Percentiles rank a stretch among this genome's conserved stretches.
phyloP scores from a whole-genome alignment of 2,797 vertebrate genomes.

The Peromyscus eremicus region DNA sequence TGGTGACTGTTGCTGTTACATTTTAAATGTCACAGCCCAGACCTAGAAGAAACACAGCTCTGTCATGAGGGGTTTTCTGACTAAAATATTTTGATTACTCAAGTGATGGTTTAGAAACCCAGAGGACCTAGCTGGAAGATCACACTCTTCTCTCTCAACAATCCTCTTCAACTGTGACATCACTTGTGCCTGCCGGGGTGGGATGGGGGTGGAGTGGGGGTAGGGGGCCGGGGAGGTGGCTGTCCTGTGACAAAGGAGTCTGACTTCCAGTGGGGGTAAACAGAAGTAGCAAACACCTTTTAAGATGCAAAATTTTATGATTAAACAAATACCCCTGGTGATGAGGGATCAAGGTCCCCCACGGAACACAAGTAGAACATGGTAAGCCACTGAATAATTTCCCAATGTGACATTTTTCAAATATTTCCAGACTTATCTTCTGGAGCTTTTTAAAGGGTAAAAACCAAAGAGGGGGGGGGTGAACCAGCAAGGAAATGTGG shows the following conservation, averaged over 20 bases:
- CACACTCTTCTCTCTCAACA: slow-evolving; percentile 1
- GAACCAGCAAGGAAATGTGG: neutral
- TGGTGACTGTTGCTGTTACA: neutral
- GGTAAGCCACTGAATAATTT: slow-evolving; percentile 61
- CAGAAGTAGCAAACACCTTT: slow-evolving; percentile 17
- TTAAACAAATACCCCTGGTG: slow-evolving; percentile 58
- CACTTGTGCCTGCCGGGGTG: slow-evolving; percentile 66
- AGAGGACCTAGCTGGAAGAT: slow-evolving; percentile 64
- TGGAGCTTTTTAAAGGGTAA: slow-evolving; percentile 55
- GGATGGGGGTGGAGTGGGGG: too few relatives aligned
- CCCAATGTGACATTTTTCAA: slow-evolving; percentile 65
- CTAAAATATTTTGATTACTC: slow-evolving; percentile 61
- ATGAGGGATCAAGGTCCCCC: neutral
- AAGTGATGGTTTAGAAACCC: slow-evolving; percentile 54
- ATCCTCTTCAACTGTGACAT: slow-evolving; percentile 53
- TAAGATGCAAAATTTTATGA: slow-evolving; percentile 63
- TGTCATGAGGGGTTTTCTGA: neutral
- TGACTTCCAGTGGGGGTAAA: slow-evolving; percentile 72
- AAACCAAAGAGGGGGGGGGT: neutral
- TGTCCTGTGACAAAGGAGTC: slow-evolving; percentile 73
- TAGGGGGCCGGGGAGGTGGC: neutral
- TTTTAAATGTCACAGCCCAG: slow-evolving; percentile 45
- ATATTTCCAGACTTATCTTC: slow-evolving; percentile 58
- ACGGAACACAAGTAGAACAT: slow-evolving; percentile 29
- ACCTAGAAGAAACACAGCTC: slow-evolving; percentile 17